phyloP scores from a whole-genome alignment of 2,113 vertebrate genomes.

The Tetraodon nigroviridis region DNA sequence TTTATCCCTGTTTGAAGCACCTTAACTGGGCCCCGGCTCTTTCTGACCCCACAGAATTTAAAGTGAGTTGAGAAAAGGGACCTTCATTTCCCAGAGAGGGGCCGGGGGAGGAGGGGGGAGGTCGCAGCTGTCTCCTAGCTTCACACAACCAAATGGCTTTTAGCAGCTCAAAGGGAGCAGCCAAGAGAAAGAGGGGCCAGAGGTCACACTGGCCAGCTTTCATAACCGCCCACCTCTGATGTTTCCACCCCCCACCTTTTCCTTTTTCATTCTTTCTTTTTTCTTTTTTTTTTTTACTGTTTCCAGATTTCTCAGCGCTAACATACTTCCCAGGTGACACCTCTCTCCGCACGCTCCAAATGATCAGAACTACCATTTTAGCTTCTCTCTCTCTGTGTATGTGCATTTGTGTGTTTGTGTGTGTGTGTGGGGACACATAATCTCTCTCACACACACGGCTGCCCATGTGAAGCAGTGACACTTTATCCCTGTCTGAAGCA shows the following conservation, averaged over 20 bases:
- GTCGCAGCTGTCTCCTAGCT: constrained; percentile 68
- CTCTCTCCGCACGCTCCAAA: constrained; percentile 51
- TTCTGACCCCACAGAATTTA: constrained; percentile 62
- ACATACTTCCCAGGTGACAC: constrained; percentile 63
- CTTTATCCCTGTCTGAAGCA: constrained; percentile 55
- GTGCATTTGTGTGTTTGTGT: not conserved
- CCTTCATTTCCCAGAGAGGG: constrained; percentile 53
- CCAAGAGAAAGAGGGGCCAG: constrained; percentile 49
- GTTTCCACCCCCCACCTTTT: constrained; percentile 21
- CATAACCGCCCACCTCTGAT: constrained; percentile 44
- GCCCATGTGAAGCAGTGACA: constrained; percentile 62
- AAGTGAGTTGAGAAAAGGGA: constrained; percentile 51
- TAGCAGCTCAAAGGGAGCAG: constrained; percentile 67
- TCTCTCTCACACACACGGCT: not conserved
- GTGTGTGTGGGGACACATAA: not conserved
- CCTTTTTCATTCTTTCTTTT: too few relatives aligned
- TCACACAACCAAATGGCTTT: constrained; percentile 58
- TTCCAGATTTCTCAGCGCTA: constrained; percentile 70
- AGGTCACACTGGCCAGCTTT: constrained; percentile 59
- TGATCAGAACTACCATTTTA: constrained; percentile 59
- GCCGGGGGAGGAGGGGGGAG: constrained; percentile 6
- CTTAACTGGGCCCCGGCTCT: constrained; percentile 59
- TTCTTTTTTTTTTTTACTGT: constrained; percentile 49
- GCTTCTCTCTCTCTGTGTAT: constrained; percentile 22
- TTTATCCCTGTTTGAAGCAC: constrained; percentile 54